phyloP scores from a whole-genome alignment of 1,140 invertebrate genomes.

The Proales similis region DNA sequence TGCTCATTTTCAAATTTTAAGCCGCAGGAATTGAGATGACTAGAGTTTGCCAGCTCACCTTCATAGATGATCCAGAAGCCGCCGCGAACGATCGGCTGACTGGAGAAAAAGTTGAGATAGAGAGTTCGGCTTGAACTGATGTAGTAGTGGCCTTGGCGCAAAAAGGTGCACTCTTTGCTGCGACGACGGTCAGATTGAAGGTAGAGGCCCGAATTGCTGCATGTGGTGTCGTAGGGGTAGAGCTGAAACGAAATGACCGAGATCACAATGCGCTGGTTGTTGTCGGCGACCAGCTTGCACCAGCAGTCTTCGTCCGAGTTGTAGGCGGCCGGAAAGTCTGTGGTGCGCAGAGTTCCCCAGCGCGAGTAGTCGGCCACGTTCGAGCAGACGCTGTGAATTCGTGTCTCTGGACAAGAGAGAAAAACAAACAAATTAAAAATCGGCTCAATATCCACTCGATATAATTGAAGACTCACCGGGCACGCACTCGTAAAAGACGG shows the following conservation, averaged over 20 bases:
- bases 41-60: background rate
- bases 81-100: slow-evolving; percentile 1
- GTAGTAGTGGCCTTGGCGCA: slow-evolving; percentile 35
- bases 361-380: background rate
- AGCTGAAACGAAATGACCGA: slow-evolving; percentile 35
- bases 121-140: slow-evolving; percentile 24
- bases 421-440: background rate
- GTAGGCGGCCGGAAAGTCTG: slow-evolving; percentile 29
- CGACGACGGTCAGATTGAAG: slow-evolving; percentile 15
- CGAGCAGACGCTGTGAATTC: slow-evolving; percentile 12
- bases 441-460: background rate
- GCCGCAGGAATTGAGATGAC: background rate
- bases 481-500: slow-evolving; percentile 24
- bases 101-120: slow-evolving; percentile 25
- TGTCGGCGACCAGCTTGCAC: slow-evolving; percentile 30
- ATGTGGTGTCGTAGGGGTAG: slow-evolving; percentile 24
- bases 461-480: background rate
- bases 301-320: slow-evolving; percentile 34
- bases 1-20: background rate
- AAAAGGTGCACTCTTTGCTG: slow-evolving; percentile 35
- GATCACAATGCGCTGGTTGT: slow-evolving; percentile 22
- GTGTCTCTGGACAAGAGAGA: background rate
- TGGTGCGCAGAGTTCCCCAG: slow-evolving; percentile 29
- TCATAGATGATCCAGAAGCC: slow-evolving; percentile 38
- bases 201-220: slow-evolving; percentile 19